A percentile compares a stretch with the other conserved stretches of the same genome.
Evolutionary conservation across 2,797 vertebrate genomes (phyloP).

Genomic region (Aythya fuligula): DNA sequence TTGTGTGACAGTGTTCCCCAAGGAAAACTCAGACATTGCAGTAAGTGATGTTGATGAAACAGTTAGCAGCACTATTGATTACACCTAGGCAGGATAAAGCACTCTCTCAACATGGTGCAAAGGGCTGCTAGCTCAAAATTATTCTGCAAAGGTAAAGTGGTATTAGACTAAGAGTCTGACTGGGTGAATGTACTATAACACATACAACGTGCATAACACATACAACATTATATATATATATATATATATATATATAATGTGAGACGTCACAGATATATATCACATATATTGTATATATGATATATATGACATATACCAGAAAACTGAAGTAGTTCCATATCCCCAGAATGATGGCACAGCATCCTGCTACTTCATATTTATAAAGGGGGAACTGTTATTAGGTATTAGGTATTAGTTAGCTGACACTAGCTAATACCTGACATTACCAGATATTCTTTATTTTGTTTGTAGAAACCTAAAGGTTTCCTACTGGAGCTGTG

Average conservation of each 20-base stretch:
- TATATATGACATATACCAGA: background rate
- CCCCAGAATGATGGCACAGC: background rate
- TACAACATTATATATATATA: background rate
- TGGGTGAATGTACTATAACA: background rate
- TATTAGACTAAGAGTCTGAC: background rate
- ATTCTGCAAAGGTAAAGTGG: background rate
- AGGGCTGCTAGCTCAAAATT: background rate
- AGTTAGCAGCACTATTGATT: background rate
- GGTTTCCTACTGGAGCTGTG: background rate
- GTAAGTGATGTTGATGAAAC: background rate
- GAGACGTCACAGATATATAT: background rate
- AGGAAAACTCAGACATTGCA: background rate
- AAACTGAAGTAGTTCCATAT: background rate
- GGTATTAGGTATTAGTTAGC: background rate
- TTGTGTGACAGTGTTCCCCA: background rate
- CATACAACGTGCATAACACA: background rate
- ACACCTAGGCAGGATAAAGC: background rate
- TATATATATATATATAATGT: no score
- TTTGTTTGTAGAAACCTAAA: background rate
- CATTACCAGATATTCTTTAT: background rate
- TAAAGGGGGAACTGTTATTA: background rate
- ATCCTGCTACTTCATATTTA: accelerated
- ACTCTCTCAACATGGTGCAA: background rate
- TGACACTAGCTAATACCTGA: background rate
- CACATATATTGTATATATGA: no score